Evolutionary conservation across 2,797 vertebrate species (phyloP), one percentile per base, ranked within the genome.

Genomic region (Knipowitschia caucasica): DNA sequence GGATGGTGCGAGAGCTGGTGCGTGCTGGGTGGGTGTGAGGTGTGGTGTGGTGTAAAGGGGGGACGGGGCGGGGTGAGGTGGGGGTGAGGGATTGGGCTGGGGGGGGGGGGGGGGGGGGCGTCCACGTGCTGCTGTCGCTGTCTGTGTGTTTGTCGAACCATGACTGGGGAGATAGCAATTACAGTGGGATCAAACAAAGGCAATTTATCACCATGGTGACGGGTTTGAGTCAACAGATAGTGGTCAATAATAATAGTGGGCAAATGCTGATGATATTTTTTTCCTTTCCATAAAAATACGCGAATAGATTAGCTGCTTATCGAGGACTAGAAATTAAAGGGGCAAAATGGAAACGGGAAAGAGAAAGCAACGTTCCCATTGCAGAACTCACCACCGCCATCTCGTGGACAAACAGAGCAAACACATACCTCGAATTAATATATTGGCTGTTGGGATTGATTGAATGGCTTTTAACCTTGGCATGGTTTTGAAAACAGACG

Each of bases 1-100:
- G 61, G 52, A 61, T 47, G 62, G 61, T 64, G 71, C 33, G 4
- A 51, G 49, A 76, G 69, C 77, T 71, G 63, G 73, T 64, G 67
- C 62, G 78, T 65, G 9, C 8, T 21, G 36, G 36, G 36, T 39
- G 30, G 11, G 30, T 31, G 30, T 7, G 3, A 11, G 3, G 30
- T 2, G 10, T 33, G 30, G n/a, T n/a, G n/a, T n/a, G n/a, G 27
- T 30, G 27, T 30, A 30, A 4, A 30, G 27, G 7, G 27, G 26
- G 26, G 26, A 10, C 10, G n/a, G n/a, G n/a, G n/a, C n/a, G n/a
- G n/a, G n/a, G n/a, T n/a, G n/a, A n/a, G 33, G 59, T 27, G 60
- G 68, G 69, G 58, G 50, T 20, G 42, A n/a, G 43, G 45, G 51
- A 53, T 46, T 10, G 15, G 31, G 56, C 34, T 58, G 51, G 56